Evolutionary conservation across 2,888 invertebrate species (phyloP).

Genomic region (Phlogophora meticulosa): DNA sequence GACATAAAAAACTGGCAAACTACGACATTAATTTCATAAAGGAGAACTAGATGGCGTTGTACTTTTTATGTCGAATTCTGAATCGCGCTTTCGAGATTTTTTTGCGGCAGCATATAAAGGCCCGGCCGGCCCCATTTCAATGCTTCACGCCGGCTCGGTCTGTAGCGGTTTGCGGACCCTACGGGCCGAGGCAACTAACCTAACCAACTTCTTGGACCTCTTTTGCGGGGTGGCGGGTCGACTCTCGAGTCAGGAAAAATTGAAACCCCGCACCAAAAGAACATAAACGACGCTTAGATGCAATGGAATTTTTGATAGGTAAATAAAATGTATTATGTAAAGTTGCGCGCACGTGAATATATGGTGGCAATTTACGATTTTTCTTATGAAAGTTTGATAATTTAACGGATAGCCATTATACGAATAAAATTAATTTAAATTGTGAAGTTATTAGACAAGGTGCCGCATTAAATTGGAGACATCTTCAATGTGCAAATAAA

Average conservation of each 20-base stretch:
- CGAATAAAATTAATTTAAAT: constrained; percentile 23
- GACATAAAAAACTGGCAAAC: not conserved
- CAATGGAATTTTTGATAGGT: constrained; percentile 53
- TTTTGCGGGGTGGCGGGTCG: constrained; percentile 88
- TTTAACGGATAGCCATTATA: constrained; percentile 4
- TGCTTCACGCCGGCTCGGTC: constrained; percentile 94
- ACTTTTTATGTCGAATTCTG: constrained; percentile 53
- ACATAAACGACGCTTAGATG: not conserved
- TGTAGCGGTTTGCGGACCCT: constrained; percentile 93
- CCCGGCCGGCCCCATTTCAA: rapidly evolving
- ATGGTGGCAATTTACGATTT: not conserved
- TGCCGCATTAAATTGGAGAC: not conserved
- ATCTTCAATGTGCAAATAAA: not conserved
- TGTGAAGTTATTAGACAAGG: constrained; percentile 4
- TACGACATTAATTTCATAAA: constrained; percentile 11
- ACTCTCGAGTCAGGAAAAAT: constrained; percentile 87
- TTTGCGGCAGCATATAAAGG: constrained; percentile 65
- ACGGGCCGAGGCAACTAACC: constrained; percentile 91
- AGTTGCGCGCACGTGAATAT: not conserved
- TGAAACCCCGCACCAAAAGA: constrained; percentile 82
- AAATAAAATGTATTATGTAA: not conserved
- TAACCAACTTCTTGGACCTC: constrained; percentile 90
- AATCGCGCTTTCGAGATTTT: constrained; percentile 73
- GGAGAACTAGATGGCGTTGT: constrained; percentile 72
- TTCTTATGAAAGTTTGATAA: constrained; percentile 22